Percentiles rank a stretch among this genome's conserved stretches.
These are phyloP conservation scores for Dorcus parallelipipedus DNA, from an alignment of 2,888 invertebrate species.

Conservation along the genomic window DNA sequence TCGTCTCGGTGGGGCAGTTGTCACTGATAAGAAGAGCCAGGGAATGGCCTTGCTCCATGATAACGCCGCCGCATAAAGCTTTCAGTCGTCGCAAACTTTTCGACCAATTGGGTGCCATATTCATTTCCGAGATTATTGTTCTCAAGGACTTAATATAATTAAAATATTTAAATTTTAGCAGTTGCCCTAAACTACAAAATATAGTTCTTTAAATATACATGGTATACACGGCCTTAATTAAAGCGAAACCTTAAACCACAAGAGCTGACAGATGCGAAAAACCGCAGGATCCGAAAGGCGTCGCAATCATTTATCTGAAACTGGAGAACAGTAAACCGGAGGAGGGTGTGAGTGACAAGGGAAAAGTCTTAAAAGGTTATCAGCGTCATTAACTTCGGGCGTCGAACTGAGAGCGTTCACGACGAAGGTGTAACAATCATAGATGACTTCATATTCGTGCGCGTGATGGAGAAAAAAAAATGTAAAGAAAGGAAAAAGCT, in stretches of 20 bases:
- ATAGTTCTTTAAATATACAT: too few species aligned
- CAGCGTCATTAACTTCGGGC: slow-evolving; percentile 29
- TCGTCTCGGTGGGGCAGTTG: slow-evolving; percentile 42
- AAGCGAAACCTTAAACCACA: too few species aligned
- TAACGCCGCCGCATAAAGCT: slow-evolving; percentile 28
- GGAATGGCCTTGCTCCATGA: slow-evolving; percentile 8
- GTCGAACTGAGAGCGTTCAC: not conserved
- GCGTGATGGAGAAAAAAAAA: too few species aligned
- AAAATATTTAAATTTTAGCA: too few species aligned
- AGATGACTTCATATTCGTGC: too few species aligned
- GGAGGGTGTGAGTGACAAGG: slow-evolving; percentile 30
- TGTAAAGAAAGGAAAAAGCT: too few species aligned
- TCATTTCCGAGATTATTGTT: too few species aligned
- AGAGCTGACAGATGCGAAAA: not conserved
- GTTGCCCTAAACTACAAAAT: too few species aligned
- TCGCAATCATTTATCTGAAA: slow-evolving; percentile 20
- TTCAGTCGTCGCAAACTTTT: slow-evolving; percentile 5
- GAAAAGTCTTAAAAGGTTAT: slow-evolving; percentile 38
- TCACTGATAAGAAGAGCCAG: slow-evolving; percentile 33
- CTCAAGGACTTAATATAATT: too few species aligned
- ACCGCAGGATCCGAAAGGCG: not conserved
- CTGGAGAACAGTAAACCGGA: slow-evolving; percentile 5
- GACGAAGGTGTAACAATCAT: too few species aligned
- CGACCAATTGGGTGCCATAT: too few species aligned
- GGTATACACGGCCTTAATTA: too few species aligned